Percentiles rank a stretch among this genome's conserved stretches.
These are phyloP conservation scores for Phymanthus crucifer DNA, from an alignment of 92 coral and sea anemone genomes.

Conservation along the genomic window DNA sequence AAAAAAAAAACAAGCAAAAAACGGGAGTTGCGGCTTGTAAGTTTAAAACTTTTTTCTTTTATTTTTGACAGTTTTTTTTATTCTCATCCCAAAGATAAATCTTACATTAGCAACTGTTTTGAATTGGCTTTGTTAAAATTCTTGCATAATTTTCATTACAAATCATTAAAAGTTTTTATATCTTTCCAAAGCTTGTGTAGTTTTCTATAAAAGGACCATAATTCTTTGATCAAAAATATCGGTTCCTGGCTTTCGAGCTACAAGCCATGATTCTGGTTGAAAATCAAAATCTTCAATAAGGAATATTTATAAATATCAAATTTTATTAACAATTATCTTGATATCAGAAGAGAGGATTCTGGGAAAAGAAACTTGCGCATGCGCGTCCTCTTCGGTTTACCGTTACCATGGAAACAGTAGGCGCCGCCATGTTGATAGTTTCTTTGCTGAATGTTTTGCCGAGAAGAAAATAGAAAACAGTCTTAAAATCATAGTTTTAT, in stretches of 20 bases:
- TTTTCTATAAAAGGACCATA: too few relatives aligned
- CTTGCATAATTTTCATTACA: too few relatives aligned
- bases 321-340: background rate
- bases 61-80: background rate
- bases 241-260: too few relatives aligned
- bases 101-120: too few relatives aligned
- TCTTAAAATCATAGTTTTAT: background rate
- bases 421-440: constrained; percentile 42
- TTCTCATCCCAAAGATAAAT: too few relatives aligned
- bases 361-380: constrained; percentile 9
- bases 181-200: too few relatives aligned
- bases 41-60: background rate
- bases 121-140: too few relatives aligned
- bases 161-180: too few relatives aligned
- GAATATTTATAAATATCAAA: background rate
- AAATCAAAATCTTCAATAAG: background rate
- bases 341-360: background rate
- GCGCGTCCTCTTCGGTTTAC: background rate
- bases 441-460: background rate
- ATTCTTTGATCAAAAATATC: too few relatives aligned
- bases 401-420: constrained; percentile 31
- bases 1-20: too few relatives aligned
- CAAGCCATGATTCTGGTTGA: too few relatives aligned
- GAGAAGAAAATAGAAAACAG: background rate
- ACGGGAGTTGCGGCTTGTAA: too few relatives aligned